Conservation (phyloP, 64 coral and sea anemone genomes). For the Stylophora pistillata region DNA sequence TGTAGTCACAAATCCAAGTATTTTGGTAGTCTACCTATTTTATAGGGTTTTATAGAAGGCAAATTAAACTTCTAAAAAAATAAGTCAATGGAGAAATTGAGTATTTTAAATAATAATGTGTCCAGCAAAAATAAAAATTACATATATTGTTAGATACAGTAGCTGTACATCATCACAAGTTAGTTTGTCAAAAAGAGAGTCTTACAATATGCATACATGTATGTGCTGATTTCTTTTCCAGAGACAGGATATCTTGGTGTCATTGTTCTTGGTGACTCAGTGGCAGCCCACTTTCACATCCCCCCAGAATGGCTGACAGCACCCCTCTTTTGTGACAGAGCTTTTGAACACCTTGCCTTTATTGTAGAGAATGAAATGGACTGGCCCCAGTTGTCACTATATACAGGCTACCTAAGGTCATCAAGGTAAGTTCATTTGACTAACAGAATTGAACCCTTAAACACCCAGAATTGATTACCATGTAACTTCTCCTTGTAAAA, state of each 20-base stretch:
- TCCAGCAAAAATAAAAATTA: too few relatives aligned
- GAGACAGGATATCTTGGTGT: constrained; percentile 88
- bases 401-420: constrained; percentile 70
- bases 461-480: too few relatives aligned
- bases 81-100: too few relatives aligned
- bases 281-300: constrained; percentile 86
- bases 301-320: constrained; percentile 94
- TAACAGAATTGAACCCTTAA: neutral
- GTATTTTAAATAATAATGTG: too few relatives aligned
- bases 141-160: too few relatives aligned
- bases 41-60: too few relatives aligned
- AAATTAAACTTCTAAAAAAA: too few relatives aligned
- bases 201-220: neutral
- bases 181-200: too few relatives aligned
- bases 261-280: constrained; percentile 93
- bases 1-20: too few relatives aligned
- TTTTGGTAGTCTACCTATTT: too few relatives aligned
- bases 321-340: constrained; percentile 43
- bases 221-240: neutral
- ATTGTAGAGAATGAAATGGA: constrained; percentile 91
- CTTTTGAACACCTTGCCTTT: constrained; percentile 77
- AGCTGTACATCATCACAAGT: too few relatives aligned
- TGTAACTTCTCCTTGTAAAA: too few relatives aligned
- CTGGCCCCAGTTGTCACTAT: constrained; percentile 91
- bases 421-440: constrained; percentile 20